phyloP scores from a whole-genome alignment of 1,140 invertebrate species.

The Hirudo medicinalis region DNA sequence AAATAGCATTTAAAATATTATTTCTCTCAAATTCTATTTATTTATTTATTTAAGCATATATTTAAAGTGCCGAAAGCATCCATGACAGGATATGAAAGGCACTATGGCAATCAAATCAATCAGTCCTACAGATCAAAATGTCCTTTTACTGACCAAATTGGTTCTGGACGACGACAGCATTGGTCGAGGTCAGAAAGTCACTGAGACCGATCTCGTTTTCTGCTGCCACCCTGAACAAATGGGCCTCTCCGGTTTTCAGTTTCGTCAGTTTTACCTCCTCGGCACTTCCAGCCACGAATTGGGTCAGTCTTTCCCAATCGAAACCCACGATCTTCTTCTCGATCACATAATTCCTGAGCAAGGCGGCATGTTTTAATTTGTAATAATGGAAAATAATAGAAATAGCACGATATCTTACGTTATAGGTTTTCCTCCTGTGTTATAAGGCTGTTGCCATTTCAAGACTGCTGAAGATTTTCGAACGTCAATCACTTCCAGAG shows the following conservation, averaged over 20 bases:
- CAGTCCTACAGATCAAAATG: too few species aligned
- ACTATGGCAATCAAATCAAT: too few species aligned
- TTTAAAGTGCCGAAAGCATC: too few species aligned
- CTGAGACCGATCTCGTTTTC: conserved; percentile 84
- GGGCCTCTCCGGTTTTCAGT: conserved; percentile 80
- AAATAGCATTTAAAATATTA: too few species aligned
- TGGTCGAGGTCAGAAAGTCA: conserved; percentile 44
- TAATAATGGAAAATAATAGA: background rate
- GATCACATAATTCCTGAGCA: conserved; percentile 61
- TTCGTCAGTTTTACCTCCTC: conserved; percentile 52
- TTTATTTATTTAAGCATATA: too few species aligned
- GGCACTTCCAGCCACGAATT: background rate
- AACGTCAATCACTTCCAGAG: conserved; percentile 48
- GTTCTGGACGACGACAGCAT: background rate
- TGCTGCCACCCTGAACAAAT: conserved; percentile 79
- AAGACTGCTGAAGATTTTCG: conserved; percentile 65
- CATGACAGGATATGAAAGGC: too few species aligned
- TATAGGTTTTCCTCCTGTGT: conserved; percentile 28
- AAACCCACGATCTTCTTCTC: conserved; percentile 70
- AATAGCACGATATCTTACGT: conserved; percentile 30
- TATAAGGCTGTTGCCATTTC: conserved; percentile 41
- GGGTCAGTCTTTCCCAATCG: conserved; percentile 15
- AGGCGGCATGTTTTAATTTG: too few species aligned
- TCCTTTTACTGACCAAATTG: background rate
- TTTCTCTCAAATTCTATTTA: too few species aligned